Percentiles rank a stretch among this genome's conserved stretches.
Conservation (phyloP, 2,888 invertebrate species). For the Chironomus riparius region DNA sequence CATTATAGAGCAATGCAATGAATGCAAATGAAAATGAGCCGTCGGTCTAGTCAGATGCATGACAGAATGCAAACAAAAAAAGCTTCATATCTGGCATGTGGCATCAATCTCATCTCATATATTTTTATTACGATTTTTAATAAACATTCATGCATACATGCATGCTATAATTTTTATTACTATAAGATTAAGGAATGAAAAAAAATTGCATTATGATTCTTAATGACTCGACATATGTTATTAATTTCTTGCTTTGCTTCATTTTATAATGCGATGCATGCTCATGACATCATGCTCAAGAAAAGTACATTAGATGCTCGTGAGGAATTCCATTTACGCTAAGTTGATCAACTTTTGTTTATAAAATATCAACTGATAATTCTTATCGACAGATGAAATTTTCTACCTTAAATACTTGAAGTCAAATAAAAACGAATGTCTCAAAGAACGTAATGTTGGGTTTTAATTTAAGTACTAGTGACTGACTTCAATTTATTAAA, state of each 20-base stretch:
- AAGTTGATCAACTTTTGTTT: no score
- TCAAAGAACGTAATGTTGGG: no score
- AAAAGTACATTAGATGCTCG: not conserved
- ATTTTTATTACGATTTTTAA: not conserved
- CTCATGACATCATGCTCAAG: not conserved
- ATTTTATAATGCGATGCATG: no score
- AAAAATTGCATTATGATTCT: slow-evolving; percentile 16
- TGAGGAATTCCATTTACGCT: no score
- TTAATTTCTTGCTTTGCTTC: not conserved
- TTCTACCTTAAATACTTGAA: no score
- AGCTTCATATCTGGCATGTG: slow-evolving; percentile 13
- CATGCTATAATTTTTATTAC: not conserved
- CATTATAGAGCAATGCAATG: not conserved
- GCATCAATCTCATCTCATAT: slow-evolving; percentile 8
- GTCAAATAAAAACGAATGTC: no score
- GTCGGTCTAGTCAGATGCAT: not conserved
- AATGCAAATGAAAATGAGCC: not conserved
- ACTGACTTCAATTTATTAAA: no score
- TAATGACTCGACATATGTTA: slow-evolving; percentile 18
- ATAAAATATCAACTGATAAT: no score
- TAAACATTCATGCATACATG: no score
- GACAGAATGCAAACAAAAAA: not conserved
- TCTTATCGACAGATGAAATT: no score
- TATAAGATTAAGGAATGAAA: not conserved
- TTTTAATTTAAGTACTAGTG: no score